Percentiles rank a stretch among this genome's conserved stretches.
These are phyloP conservation scores for Leptoclinus maculatus DNA, from an alignment of 2,797 vertebrate genomes.

Conservation along the genomic window DNA sequence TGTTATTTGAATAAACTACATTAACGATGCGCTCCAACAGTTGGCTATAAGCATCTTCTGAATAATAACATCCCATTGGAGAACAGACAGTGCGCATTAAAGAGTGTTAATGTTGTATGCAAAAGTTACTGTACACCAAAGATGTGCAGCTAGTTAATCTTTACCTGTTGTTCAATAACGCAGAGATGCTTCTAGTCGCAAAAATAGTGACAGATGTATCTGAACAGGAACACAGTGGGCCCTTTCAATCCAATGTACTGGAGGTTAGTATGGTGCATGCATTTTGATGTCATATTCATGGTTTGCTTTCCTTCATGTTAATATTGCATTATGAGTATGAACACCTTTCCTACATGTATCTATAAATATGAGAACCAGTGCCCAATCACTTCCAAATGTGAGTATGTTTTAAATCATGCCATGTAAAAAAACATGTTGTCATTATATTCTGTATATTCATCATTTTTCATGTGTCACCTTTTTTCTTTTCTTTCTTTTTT, in stretches of 20 bases:
- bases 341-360: neutral
- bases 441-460: neutral
- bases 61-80: neutral
- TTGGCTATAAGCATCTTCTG: neutral
- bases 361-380: neutral
- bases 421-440: neutral
- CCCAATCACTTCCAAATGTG: neutral
- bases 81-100: neutral
- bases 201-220: neutral
- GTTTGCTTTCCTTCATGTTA: neutral
- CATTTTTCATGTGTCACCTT: neutral
- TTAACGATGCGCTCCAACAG: neutral
- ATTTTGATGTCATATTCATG: neutral
- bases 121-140: neutral
- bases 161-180: neutral
- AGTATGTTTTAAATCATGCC: neutral
- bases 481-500: neutral
- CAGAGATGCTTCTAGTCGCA: neutral
- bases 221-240: neutral
- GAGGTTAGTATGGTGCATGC: neutral
- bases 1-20: neutral
- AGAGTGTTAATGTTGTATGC: neutral
- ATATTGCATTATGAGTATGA: neutral
- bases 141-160: neutral
- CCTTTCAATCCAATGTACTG: neutral